Base-by-base conservation (phyloP, 2,888 invertebrate genomes). In the Operophtera brumata region DNA sequence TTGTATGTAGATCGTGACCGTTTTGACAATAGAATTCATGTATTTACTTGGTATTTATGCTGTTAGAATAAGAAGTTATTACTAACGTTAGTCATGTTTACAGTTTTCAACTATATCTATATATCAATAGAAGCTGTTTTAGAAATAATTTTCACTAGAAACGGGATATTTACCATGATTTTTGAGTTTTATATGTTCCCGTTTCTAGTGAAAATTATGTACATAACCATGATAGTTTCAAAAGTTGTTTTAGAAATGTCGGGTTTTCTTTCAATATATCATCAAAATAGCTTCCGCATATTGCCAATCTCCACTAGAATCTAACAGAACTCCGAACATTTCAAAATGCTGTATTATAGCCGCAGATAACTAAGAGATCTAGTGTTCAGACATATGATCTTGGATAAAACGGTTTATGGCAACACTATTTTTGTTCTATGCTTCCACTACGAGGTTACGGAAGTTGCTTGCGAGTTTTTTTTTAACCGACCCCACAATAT, bases 1-100 rank as follows among this genome's bases (percentile, higher is more conserved):
- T 36, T 59, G 59, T 53, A 56, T 61, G 56, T 68, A 60, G 35
- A 57, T 65, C 57, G 61, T 59, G 62, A 61, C 59, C 63, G 68
- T 64, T 61, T 68, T 40, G 75, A 80, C 78, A 78, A 77, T 76
- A 78, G 73, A 47, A 65, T 66, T 54, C 50, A 59, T 64, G 51
- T 66, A 67, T 73, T 67, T 66, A 73, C 73, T 73, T 75, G 67
- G 65, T 65, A 66, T 67, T 66, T 69, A 67, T 64, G 67, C 64
- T 71, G 67, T 62, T 74, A 75, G 69, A 54, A 42, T 74, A 74
- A 74, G 70, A 61, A 57, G 58, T 67, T 63, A 64, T 65, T 66
- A 68, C 57, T 54, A 47, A 40, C 26, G 13, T 59, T 69, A 66
- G 59, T 58, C 54, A 54, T 65, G 65, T 70, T 68, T 59, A 65